Percentiles rank a stretch among this genome's conserved stretches.
These are phyloP conservation scores for Teleiodes luculella DNA, from an alignment of 2,888 invertebrate species.

Conservation along the genomic window DNA sequence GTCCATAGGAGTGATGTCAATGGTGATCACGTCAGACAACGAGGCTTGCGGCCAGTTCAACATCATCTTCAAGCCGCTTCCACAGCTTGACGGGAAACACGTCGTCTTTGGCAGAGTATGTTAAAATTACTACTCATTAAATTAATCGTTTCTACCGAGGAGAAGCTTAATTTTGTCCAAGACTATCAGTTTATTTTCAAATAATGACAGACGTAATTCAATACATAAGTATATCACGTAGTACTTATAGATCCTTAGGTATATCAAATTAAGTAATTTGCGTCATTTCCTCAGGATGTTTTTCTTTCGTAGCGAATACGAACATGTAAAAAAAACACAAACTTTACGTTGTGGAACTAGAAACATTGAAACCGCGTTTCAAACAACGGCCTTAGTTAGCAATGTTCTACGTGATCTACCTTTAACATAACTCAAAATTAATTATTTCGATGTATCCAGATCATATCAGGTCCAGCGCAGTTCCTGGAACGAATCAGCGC, in stretches of 20 bases:
- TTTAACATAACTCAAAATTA: background rate
- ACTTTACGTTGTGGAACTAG: too few species aligned
- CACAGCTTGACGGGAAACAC: conserved; percentile 72
- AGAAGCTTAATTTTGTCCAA: too few species aligned
- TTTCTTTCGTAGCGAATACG: too few species aligned
- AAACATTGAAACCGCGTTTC: too few species aligned
- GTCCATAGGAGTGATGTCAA: conserved; percentile 71
- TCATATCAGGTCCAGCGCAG: conserved; percentile 55
- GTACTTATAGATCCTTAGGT: too few species aligned
- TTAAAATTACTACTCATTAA: conserved; percentile 17
- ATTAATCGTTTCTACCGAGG: too few species aligned
- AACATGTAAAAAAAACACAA: too few species aligned
- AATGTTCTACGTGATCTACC: background rate
- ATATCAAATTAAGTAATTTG: too few species aligned
- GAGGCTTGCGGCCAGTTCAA: conserved; percentile 77
- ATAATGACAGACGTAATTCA: too few species aligned
- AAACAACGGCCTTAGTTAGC: background rate
- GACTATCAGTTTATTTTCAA: too few species aligned
- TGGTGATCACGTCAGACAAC: conserved; percentile 59
- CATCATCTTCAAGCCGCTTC: conserved; percentile 74
- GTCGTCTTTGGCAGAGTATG: conserved; percentile 79
- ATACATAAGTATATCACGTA: too few species aligned
- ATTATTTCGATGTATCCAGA: conserved; percentile 34
- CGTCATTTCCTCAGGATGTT: too few species aligned
- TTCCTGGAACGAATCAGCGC: conserved; percentile 67